Evolutionary conservation across 2,797 vertebrate genomes (phyloP).

Genomic region (Vipera ursinii): DNA sequence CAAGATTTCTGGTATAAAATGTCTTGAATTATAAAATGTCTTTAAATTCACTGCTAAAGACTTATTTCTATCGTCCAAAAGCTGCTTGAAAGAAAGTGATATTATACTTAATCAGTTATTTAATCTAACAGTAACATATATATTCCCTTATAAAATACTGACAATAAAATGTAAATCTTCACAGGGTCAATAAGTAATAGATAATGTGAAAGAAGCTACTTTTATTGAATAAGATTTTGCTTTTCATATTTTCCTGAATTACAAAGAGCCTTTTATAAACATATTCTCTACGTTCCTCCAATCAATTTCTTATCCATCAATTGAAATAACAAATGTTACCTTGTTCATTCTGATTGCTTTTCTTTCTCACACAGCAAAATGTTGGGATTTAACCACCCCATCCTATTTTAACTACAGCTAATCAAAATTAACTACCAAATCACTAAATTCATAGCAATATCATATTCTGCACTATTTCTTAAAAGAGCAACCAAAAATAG

Average conservation of each 20-base stretch:
- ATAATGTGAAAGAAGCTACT: background rate
- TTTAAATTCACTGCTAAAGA: background rate
- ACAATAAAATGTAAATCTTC: background rate
- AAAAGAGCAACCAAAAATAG: background rate
- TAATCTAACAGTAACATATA: background rate
- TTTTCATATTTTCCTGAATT: background rate
- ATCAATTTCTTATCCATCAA: background rate
- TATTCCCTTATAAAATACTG: background rate
- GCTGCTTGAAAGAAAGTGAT: background rate
- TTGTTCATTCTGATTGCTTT: background rate
- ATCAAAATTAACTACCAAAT: background rate
- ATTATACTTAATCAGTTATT: background rate
- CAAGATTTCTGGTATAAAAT: background rate
- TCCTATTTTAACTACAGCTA: background rate
- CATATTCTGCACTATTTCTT: background rate
- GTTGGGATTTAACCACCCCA: background rate
- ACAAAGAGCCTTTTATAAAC: rapidly evolving
- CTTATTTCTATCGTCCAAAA: background rate
- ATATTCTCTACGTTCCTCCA: background rate
- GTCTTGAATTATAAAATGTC: background rate
- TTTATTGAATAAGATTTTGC: background rate
- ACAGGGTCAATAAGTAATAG: background rate
- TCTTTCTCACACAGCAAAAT: background rate
- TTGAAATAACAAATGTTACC: background rate
- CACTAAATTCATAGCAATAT: background rate